Base-by-base conservation (phyloP, 2,888 invertebrate genomes). In the Ectemnius cavifrons region DNA sequence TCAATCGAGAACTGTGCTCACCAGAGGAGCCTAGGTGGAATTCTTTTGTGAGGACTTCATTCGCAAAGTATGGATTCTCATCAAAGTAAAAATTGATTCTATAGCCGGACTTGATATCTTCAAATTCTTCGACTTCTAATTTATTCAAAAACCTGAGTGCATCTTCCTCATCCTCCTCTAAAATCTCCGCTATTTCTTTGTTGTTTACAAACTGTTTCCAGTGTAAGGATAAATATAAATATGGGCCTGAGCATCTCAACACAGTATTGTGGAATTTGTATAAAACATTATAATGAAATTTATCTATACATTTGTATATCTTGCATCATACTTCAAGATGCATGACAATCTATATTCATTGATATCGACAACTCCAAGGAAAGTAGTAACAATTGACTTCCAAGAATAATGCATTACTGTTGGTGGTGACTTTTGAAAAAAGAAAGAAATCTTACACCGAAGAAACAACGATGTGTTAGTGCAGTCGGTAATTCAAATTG, bases 61-160 rank as follows among this genome's bases (percentile, higher is more conserved):
- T 97, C 85, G 95, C 95, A 91, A 97, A 97, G 90, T 94, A 97
- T 27, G 95, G 95, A 92, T 97, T 97, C 83, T 94, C 94, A 82
- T 95, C 94, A 87, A 97, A 97, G 85, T 93, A 92, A 89, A 96
- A 95, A 89, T 94, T 94, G 85, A 96, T 94, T 87, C 93, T 93
- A 91, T 96, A 97, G 3, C 97, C 97, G 27, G 95, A 95, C 91
- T 96, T 96, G 77, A 96, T 96, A 88, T 97, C 96, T 86, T 97
- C 97, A 88, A 96, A 96, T 89, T 97, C 96, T 89, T 96, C 96
- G 14, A 97, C 96, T 91, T 97, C 95, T 75, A 96, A 88, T 90
- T 95, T 95, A 60, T 92, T 93, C 82, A 96, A 91, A 84, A 94
- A 94, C 86, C 95, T 94, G 63, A 96, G 91, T 80, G 95, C 94